Evolutionary conservation across 2,888 invertebrate genomes (phyloP).

Genomic region (Plagodis dolabraria): DNA sequence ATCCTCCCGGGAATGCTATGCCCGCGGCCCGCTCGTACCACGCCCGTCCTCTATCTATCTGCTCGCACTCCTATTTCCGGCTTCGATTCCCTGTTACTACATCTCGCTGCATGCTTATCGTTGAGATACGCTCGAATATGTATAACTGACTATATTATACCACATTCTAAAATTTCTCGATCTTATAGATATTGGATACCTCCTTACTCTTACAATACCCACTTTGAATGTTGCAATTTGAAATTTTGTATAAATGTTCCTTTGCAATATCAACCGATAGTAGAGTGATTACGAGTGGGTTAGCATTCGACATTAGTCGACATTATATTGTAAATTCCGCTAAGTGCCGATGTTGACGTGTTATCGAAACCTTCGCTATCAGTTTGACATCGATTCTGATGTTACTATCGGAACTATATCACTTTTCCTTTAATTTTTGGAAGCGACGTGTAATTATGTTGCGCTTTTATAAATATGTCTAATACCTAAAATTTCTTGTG

Average conservation of each 20-base stretch:
- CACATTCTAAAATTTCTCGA: no score
- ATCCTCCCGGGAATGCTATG: slow-evolving; percentile 67
- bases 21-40: slow-evolving; percentile 22
- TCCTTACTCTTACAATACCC: no score
- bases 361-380: slow-evolving; percentile 39
- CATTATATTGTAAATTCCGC: slow-evolving; percentile 33
- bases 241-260: background rate
- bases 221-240: slow-evolving; percentile 9
- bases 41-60: slow-evolving; percentile 43
- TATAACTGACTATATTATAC: no score
- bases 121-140: slow-evolving; percentile 7
- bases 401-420: slow-evolving; percentile 21
- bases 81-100: slow-evolving; percentile 44
- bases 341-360: slow-evolving; percentile 30
- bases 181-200: no score
- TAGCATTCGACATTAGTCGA: slow-evolving; percentile 14
- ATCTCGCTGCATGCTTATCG: slow-evolving; percentile 27
- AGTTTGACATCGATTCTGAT: slow-evolving; percentile 31
- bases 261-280: slow-evolving; percentile 30
- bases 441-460: background rate
- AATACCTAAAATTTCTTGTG: no score
- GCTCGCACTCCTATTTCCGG: slow-evolving; percentile 59
- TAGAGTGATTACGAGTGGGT: slow-evolving; percentile 31
- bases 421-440: slow-evolving; percentile 2
- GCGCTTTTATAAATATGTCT: background rate